Base-by-base conservation (phyloP, 1,140 invertebrate species). In the Leptopilina clavipes region DNA sequence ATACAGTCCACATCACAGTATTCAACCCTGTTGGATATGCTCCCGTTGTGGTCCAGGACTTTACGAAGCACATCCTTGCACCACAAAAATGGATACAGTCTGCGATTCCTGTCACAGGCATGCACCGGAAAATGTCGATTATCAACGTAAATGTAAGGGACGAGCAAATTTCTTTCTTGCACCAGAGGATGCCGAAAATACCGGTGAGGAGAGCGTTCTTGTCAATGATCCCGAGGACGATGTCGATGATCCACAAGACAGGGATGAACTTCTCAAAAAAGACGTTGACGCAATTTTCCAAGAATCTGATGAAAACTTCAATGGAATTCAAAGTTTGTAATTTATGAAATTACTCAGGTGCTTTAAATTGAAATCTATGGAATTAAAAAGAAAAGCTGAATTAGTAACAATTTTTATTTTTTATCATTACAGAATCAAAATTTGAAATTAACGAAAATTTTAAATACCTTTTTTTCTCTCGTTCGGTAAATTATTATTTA, bases 61-160 rank as follows among this genome's bases (percentile, higher is more conserved):
- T 6, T 92, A 91, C 83, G 89, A 91, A 76, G 91, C 90, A 0
- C 90, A 91, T 76, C 79, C 87, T 3, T 92, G 91, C 79, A 87
- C 84, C 0, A 40, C 86, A 0, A 83, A 78, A 1, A 81, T 84
- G 31, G 91, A 92, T 82, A 92, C 91, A 7, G 84, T 92, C 19
- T 92, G 91, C 77, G 91, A 92, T 65, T 91, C 90, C 9, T 92
- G 91, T 70, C 87, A 88, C 37, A 86, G 89, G 0, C 79, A 79
- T 1, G 82, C 86, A 0, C 81, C 81, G 0, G 85, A 87, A 2
- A 91, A 91, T 72, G 71, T 71, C 0, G 89, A 91, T 31, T 91
- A 86, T 52, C 81, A 56, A 9, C 78, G 83, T 40, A 91, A 91
- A 37, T 91, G 90, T 72, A 81, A 86, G 18, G 82, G 74, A 0